These are phyloP conservation scores for Drosophila paulistorum DNA, from an alignment of 1,140 invertebrate species.

Conservation along the genomic window DNA sequence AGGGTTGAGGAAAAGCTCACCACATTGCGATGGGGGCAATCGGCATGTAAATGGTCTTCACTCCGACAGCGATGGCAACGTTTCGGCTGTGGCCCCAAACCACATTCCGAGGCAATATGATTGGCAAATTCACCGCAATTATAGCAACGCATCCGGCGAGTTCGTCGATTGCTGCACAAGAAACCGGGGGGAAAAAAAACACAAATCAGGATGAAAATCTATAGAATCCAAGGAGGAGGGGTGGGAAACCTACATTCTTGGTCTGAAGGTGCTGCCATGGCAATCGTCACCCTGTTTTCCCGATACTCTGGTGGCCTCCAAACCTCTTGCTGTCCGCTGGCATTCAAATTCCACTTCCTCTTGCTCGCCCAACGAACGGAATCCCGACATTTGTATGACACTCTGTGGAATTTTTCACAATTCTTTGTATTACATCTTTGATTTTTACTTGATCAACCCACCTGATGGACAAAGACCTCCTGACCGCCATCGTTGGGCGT, in stretches of 20 bases:
- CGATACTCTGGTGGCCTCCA: slow-evolving; percentile 92
- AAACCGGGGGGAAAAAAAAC: slow-evolving; percentile 81
- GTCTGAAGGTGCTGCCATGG: slow-evolving; percentile 90
- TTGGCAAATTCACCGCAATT: slow-evolving; percentile 96
- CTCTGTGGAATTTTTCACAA: slow-evolving; percentile 85
- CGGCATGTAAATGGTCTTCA: slow-evolving; percentile 92
- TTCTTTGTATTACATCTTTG: no score
- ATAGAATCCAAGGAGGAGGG: not conserved
- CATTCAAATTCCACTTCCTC: slow-evolving; percentile 94
- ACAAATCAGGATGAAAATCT: not conserved
- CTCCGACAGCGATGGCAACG: slow-evolving; percentile 94
- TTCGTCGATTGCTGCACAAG: slow-evolving; percentile 85
- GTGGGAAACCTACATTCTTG: slow-evolving; percentile 74
- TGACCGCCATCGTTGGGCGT: slow-evolving; percentile 93
- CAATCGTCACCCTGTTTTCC: slow-evolving; percentile 90
- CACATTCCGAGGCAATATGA: slow-evolving; percentile 94
- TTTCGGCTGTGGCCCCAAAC: slow-evolving; percentile 93
- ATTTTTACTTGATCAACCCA: slow-evolving; percentile 77
- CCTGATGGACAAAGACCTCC: slow-evolving; percentile 96
- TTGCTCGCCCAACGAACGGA: slow-evolving; percentile 93
- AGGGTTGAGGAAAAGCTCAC: slow-evolving; percentile 44
- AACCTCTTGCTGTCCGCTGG: slow-evolving; percentile 91
- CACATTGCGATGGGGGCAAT: slow-evolving; percentile 86
- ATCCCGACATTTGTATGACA: slow-evolving; percentile 94
- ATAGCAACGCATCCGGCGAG: slow-evolving; percentile 95